Evolutionary conservation across 2,797 vertebrate species (phyloP).

Genomic region (Cephalopachus bancanus): DNA sequence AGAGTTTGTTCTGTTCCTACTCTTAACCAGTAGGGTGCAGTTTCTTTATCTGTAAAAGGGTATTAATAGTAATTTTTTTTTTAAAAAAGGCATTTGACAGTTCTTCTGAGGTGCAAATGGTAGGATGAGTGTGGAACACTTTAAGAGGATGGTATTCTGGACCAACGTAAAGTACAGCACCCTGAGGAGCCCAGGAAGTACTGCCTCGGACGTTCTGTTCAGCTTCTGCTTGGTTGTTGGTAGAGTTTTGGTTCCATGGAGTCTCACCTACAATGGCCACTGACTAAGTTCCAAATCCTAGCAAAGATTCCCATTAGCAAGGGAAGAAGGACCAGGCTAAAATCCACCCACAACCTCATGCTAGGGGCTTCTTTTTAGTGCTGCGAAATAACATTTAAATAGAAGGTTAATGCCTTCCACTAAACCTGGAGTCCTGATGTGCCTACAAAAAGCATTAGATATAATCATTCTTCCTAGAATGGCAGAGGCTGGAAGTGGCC

Average conservation of each 20-base stretch:
- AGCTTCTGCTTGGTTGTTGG: constrained; percentile 57
- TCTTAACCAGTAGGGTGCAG: neutral
- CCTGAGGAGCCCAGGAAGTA: neutral
- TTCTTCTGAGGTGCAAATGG: constrained; percentile 3
- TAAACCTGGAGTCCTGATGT: constrained; percentile 35
- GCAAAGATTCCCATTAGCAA: constrained; percentile 51
- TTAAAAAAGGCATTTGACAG: neutral
- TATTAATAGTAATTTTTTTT: neutral
- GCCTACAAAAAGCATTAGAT: neutral
- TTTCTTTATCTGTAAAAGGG: constrained; percentile 57
- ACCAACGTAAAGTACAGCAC: neutral
- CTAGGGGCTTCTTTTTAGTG: constrained; percentile 39
- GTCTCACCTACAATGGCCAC: constrained; percentile 64
- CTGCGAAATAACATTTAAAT: constrained; percentile 71
- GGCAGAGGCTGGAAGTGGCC: constrained; percentile 53
- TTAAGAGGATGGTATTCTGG: neutral
- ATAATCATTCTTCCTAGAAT: constrained; percentile 31
- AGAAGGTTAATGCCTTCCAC: constrained; percentile 47
- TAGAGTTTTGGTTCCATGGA: constrained; percentile 42
- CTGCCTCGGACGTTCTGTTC: neutral
- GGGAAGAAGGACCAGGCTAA: constrained; percentile 58
- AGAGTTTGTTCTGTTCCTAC: constrained; percentile 58
- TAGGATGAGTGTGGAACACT: neutral
- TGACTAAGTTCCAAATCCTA: constrained; percentile 68
- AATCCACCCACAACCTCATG: constrained; percentile 29